Evolutionary conservation across 2,888 invertebrate species (phyloP).

Genomic region (Bruchidius siliquastri): DNA sequence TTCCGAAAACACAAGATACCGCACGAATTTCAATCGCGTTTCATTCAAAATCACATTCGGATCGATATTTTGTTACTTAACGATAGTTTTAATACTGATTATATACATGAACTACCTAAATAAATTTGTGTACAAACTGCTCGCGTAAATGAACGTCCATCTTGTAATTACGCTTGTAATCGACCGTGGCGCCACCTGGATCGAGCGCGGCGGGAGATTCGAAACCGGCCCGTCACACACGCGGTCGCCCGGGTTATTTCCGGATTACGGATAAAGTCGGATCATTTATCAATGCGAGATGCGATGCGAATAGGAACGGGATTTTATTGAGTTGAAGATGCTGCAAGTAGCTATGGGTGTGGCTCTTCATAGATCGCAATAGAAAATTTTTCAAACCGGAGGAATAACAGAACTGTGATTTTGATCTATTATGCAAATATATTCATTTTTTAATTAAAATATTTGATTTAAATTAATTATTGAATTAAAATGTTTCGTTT

Average conservation of each 20-base stretch:
- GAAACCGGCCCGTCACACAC: not conserved
- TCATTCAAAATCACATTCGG: constrained; percentile 29
- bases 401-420: too few species aligned
- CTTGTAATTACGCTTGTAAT: constrained; percentile 49
- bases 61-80: constrained; percentile 30
- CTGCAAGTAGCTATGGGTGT: not conserved
- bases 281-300: not conserved
- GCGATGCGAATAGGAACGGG: not conserved
- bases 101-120: constrained; percentile 39
- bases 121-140: constrained; percentile 47
- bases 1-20: constrained; percentile 5
- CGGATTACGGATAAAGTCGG: not conserved
- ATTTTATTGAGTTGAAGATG: not conserved
- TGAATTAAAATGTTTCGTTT: too few species aligned
- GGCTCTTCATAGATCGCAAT: not conserved
- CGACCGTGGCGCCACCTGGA: constrained; percentile 35
- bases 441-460: too few species aligned
- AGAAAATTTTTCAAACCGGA: too few species aligned
- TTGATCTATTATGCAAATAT: too few species aligned
- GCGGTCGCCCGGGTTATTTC: not conserved
- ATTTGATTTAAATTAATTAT: too few species aligned
- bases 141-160: constrained; percentile 48
- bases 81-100: constrained; percentile 29
- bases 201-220: constrained; percentile 3
- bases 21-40: not conserved